Percentiles rank a stretch among this genome's conserved stretches.
These are phyloP conservation scores for Balaeniceps rex DNA, from an alignment of 2,113 vertebrate genomes.

Conservation along the genomic window DNA sequence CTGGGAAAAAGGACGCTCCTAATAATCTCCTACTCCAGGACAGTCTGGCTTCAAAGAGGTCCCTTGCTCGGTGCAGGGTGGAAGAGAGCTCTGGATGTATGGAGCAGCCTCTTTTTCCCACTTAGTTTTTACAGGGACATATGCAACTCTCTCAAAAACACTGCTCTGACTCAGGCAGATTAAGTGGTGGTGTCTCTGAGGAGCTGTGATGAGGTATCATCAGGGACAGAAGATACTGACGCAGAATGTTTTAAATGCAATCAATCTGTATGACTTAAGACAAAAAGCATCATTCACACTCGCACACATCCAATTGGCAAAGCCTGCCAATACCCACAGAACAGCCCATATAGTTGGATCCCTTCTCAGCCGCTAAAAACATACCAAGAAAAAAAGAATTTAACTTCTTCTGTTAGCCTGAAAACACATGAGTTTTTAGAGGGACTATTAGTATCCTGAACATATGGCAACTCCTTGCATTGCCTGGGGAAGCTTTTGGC, in stretches of 20 bases:
- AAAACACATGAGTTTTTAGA: constrained; percentile 30
- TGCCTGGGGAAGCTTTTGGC: constrained; percentile 42
- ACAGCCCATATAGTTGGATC: background rate
- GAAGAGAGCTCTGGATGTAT: background rate
- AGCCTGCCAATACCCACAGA: background rate
- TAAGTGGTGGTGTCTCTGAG: background rate
- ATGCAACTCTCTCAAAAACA: background rate
- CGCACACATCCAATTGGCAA: background rate
- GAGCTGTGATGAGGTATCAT: background rate
- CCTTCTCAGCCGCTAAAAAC: constrained; percentile 2
- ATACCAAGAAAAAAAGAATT: constrained; percentile 17
- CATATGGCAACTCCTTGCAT: background rate
- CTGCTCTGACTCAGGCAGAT: constrained; percentile 20
- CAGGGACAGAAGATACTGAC: background rate
- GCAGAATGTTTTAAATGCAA: background rate
- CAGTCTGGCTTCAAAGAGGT: background rate
- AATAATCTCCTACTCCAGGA: background rate
- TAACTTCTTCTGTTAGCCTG: background rate
- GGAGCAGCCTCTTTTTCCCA: background rate
- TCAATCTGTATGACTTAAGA: constrained; percentile 12
- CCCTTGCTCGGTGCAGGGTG: background rate
- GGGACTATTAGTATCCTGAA: background rate
- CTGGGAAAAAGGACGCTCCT: background rate
- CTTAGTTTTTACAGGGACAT: background rate
- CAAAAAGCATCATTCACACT: background rate